Evolutionary conservation across 2,888 invertebrate species (phyloP).

Genomic region (Mongoloraphidia duomilia): DNA sequence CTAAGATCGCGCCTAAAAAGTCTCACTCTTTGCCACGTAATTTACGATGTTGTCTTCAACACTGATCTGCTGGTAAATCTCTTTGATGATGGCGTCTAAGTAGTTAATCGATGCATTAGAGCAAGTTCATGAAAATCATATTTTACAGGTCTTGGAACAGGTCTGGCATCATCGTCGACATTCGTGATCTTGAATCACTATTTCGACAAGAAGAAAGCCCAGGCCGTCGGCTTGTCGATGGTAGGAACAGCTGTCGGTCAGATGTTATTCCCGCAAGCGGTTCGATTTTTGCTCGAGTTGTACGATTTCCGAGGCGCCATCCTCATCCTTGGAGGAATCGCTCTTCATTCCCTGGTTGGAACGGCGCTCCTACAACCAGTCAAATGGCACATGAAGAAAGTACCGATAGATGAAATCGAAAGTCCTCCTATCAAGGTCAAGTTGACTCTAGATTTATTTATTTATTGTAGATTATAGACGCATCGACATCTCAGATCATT

Average conservation of each 20-base stretch:
- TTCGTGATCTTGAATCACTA: conserved; percentile 68
- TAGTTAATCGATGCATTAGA: no score
- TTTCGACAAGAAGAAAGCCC: conserved; percentile 60
- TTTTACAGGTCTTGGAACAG: conserved; percentile 56
- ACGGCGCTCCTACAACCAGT: conserved; percentile 54
- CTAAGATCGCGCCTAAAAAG: no score
- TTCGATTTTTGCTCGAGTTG: conserved; percentile 44
- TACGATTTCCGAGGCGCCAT: conserved; percentile 55
- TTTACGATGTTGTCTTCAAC: no score
- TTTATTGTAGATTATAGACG: no score
- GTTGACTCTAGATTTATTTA: no score
- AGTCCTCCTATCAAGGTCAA: neutral
- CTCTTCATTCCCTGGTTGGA: conserved; percentile 52
- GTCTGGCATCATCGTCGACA: conserved; percentile 59
- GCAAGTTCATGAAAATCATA: neutral
- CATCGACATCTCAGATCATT: no score
- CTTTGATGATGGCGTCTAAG: no score
- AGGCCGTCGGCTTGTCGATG: conserved; percentile 66
- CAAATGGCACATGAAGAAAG: conserved; percentile 52
- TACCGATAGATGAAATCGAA: conserved; percentile 29
- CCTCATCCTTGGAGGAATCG: conserved; percentile 48
- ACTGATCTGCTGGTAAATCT: no score
- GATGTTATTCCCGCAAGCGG: conserved; percentile 66
- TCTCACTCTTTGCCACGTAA: no score
- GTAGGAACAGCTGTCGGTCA: conserved; percentile 67